Base-by-base conservation (phyloP, 2,888 invertebrate species). In the Caenorhabditis sinica region DNA sequence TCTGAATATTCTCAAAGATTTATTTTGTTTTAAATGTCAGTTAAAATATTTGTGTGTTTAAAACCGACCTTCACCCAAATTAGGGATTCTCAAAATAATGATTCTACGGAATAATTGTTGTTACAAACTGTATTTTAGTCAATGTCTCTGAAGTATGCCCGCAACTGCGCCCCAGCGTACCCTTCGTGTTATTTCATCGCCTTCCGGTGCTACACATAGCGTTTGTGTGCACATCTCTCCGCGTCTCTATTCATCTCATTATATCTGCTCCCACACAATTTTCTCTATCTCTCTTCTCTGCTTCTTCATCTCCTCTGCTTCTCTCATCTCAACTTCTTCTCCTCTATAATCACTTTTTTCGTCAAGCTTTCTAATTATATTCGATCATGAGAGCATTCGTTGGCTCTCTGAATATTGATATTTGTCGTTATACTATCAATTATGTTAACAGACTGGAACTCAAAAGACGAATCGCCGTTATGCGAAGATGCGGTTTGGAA, bases 151-250 rank as follows among this genome's bases (percentile, higher is more conserved):
- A 11, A 17, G 30, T 40, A 28, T 36, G 13, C n/a, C 17, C 49
- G 63, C 71, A 79, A 63, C 23, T 72, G 58, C 80, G 80, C 80
- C 49, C 72, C 60, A 65, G 17, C 58, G 72, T 53, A 80, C 72
- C 36, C 56, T 63, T 28, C 36, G 69, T 61, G 69, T 71, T 77
- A 77, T 69, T 77, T 71, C 79, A 61, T 56, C 77, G 45, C 43
- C 53, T 79, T 79, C 71, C 77, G 61, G 77, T 77, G 69, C 61
- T 69, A 15, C 17, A 74, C 53, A 60, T n/a, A n/a, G n/a, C n/a
- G 79, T 71, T 63, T 65, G 71, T 79, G 80, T 68, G 68, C 73
- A 72, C 80, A 58, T 65, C 72, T 80, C 80, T 72, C 58, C 61
- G 56, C 69, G 80, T 80, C 72, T 80, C 72, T 58, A 65, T 65